Conservation (phyloP, 2,113 vertebrate genomes). For the Arizona elegans region DNA sequence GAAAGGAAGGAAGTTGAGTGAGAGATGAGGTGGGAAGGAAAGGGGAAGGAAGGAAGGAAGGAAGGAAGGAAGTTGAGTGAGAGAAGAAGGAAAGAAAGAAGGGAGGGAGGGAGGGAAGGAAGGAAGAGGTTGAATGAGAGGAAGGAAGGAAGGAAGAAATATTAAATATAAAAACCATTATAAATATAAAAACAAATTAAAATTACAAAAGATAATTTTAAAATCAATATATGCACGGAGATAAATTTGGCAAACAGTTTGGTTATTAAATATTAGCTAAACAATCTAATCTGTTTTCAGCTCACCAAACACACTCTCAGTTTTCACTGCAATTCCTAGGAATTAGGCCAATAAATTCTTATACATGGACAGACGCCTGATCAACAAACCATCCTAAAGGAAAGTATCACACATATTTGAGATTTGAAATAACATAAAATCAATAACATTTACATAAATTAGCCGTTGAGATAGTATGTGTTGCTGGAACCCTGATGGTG, state of each 20-base stretch:
- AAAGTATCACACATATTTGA: neutral
- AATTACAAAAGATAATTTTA: neutral
- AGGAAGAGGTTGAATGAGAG: no score
- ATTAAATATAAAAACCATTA: neutral
- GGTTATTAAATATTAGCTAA: constrained; percentile 26
- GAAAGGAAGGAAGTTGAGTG: no score
- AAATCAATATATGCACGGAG: neutral
- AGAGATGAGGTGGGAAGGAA: no score
- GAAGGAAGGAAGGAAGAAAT: no score
- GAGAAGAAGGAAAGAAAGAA: no score
- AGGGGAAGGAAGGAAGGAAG: no score
- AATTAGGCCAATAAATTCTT: constrained; percentile 41
- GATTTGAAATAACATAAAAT: constrained; percentile 2
- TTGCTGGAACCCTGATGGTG: neutral
- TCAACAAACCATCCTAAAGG: constrained; percentile 37
- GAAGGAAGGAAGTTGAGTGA: no score
- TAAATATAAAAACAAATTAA: neutral
- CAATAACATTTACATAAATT: no score
- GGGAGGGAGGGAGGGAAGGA: neutral
- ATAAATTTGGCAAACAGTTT: neutral
- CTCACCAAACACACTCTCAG: constrained; percentile 5
- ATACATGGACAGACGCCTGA: constrained; percentile 26
- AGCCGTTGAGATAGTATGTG: neutral
- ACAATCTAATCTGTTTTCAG: constrained; percentile 32
- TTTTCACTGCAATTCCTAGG: constrained; percentile 26